These are phyloP conservation scores for Acestrorhynchus altus DNA, from an alignment of 2,797 vertebrate genomes.

Conservation along the genomic window DNA sequence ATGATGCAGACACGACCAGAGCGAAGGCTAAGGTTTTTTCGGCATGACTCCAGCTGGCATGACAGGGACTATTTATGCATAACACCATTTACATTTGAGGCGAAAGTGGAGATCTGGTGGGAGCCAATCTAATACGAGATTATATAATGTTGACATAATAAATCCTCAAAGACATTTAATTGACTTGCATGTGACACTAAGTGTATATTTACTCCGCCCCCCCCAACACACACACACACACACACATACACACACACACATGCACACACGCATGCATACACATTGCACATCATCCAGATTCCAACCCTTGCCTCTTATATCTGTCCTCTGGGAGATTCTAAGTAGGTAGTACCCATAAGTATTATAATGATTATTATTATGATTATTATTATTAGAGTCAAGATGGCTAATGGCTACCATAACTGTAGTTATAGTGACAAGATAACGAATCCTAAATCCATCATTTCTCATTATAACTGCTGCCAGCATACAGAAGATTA, in stretches of 20 bases:
- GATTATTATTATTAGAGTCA: not conserved
- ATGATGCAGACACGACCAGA: not conserved
- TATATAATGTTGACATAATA: not conserved
- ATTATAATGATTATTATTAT: conserved; percentile 18
- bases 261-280: conserved; percentile 26
- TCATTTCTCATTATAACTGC: not conserved
- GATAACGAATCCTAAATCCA: too few relatives aligned
- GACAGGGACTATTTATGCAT: not conserved
- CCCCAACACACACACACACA: conserved; percentile 19
- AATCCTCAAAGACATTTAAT: conserved; percentile 27
- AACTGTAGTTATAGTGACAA: too few relatives aligned
- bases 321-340: conserved; percentile 12
- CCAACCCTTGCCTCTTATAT: conserved; percentile 3
- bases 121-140: not conserved
- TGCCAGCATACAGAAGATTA: too few relatives aligned
- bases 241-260: conserved; percentile 21
- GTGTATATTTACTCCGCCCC: conserved; percentile 29
- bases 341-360: conserved; percentile 7
- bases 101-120: not conserved
- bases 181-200: conserved; percentile 23
- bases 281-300: conserved; percentile 12
- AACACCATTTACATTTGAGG: not conserved
- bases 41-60: not conserved
- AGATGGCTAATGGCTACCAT: too few relatives aligned
- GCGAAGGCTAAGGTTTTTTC: not conserved